Evolutionary conservation across 1,140 invertebrate species (phyloP).

Genomic region (Listronotus oregonensis): DNA sequence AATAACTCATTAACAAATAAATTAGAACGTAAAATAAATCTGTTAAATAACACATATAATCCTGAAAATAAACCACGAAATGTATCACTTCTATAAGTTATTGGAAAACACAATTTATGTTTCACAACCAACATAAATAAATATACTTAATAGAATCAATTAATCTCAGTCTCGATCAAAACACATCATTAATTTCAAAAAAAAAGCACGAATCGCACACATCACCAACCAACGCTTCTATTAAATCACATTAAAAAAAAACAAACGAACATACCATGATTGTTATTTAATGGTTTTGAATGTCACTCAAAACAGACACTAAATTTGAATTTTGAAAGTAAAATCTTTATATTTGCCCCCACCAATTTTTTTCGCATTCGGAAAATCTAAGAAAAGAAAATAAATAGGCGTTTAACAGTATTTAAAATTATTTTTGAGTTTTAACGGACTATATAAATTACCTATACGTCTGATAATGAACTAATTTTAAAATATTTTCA

Average conservation of each 20-base stretch:
- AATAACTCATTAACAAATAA: no score
- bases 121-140: no score
- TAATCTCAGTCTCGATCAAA: no score
- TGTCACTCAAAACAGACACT: constrained; percentile 30
- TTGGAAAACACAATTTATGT: no score
- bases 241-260: constrained; percentile 9
- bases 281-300: constrained; percentile 17
- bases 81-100: no score
- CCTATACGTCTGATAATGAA: constrained; percentile 28
- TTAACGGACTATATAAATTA: constrained; percentile 33
- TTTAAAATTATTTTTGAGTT: constrained; percentile 27
- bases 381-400: constrained; percentile 8
- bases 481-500: constrained; percentile 20
- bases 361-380: background rate
- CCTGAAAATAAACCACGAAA: no score
- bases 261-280: constrained; percentile 23
- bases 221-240: background rate
- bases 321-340: constrained; percentile 24
- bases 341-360: constrained; percentile 34
- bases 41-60: no score
- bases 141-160: no score
- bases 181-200: no score
- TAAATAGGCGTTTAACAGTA: constrained; percentile 6
- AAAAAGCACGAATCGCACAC: background rate
- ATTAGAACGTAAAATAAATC: no score